phyloP scores from a whole-genome alignment of 2,888 invertebrate genomes.

The Oligia strigilis region DNA sequence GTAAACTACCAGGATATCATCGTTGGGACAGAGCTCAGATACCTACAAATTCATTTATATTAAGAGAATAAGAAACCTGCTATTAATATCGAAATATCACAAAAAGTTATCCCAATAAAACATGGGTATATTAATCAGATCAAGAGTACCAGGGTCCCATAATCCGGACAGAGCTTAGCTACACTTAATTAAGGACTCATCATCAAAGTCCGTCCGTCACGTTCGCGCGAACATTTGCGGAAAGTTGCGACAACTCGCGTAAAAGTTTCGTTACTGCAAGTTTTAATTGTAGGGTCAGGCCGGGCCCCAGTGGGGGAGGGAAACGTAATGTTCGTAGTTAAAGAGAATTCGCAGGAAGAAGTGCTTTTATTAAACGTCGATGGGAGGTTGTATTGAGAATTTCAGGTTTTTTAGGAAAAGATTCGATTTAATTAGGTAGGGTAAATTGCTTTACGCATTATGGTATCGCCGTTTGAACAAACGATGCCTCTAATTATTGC shows the following conservation, averaged over 20 bases:
- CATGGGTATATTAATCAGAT: constrained; percentile 46
- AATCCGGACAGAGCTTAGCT: constrained; percentile 45
- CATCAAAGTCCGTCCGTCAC: constrained; percentile 61
- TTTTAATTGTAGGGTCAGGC: constrained; percentile 72
- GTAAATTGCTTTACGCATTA: neutral
- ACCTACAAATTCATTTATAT: neutral
- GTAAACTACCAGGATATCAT: constrained; percentile 2
- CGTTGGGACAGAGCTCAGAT: neutral
- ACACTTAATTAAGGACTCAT: constrained; percentile 63
- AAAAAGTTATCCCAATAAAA: constrained; percentile 38
- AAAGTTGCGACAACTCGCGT: constrained; percentile 61
- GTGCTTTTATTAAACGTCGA: constrained; percentile 47
- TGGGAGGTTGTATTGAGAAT: constrained; percentile 19
- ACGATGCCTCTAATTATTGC: neutral
- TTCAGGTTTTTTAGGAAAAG: neutral
- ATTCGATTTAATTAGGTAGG: constrained; percentile 24
- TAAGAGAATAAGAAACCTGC: neutral
- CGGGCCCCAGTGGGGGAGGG: constrained; percentile 36
- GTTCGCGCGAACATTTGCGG: constrained; percentile 61
- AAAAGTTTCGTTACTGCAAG: constrained; percentile 69
- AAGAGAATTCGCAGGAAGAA: constrained; percentile 36
- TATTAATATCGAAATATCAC: neutral
- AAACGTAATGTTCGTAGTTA: constrained; percentile 36
- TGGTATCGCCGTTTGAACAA: neutral
- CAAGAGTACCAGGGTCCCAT: constrained; percentile 40